Evolutionary conservation across 2,797 vertebrate genomes (phyloP).

Genomic region (Malurus leucopterus): DNA sequence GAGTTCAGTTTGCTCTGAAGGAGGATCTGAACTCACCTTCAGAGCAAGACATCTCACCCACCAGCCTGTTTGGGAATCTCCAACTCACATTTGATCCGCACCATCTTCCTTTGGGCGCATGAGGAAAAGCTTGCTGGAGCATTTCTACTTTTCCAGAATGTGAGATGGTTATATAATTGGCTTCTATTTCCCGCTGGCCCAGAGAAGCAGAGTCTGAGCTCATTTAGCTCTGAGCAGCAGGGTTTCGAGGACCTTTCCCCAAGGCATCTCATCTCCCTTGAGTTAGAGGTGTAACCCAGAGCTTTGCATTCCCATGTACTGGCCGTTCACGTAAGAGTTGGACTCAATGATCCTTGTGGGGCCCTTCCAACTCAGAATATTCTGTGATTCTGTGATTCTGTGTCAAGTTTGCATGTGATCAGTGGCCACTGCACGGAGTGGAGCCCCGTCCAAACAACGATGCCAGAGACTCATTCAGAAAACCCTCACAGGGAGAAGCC

Average conservation of each 20-base stretch:
- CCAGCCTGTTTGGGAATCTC: neutral
- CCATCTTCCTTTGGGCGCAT: fast-evolving
- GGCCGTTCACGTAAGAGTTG: fast-evolving
- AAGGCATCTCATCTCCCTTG: neutral
- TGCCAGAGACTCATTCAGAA: neutral
- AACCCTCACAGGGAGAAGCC: neutral
- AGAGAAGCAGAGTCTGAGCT: neutral
- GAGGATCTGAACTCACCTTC: neutral
- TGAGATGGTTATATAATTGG: neutral
- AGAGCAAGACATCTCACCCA: neutral
- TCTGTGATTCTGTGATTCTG: neutral
- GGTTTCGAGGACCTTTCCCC: neutral
- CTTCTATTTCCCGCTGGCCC: neutral
- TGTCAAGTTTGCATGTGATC: neutral
- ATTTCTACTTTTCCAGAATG: neutral
- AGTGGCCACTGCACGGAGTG: neutral
- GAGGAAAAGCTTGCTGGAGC: neutral
- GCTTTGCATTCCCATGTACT: fast-evolving
- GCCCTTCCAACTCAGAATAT: neutral
- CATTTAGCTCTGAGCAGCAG: neutral
- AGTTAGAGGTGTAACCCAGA: neutral
- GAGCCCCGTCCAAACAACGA: fast-evolving
- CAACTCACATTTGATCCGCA: neutral
- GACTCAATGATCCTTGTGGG: neutral
- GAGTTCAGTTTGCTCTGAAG: neutral